Base-by-base conservation (phyloP, 2,113 vertebrate species). In the Pao palembangensis region DNA sequence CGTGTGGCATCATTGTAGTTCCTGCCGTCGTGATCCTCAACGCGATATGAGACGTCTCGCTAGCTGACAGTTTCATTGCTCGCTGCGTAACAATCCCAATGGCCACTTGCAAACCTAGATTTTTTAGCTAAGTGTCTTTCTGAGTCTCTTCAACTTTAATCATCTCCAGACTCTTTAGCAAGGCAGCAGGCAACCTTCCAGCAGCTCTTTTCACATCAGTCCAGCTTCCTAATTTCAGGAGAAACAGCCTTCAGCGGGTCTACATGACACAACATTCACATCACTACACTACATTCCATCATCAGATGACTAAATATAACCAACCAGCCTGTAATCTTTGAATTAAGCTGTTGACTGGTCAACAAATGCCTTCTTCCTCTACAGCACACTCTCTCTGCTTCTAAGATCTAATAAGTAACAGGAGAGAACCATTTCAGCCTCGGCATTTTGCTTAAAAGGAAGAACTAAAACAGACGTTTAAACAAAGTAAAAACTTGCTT, bases 381-480 rank as follows among this genome's bases (percentile, higher is more conserved):
- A 6, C 0, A 31, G 28, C 28, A 31, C 55, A 47, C 23, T 58
- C 51, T 31, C 21, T 1, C 8, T 43, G 61, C 8, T 58, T 58
- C 57, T 55, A 41, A 4, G 14, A 42, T 48, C 21, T 80, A 77
- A 83, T 78, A 78, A 69, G 75, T 73, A 86, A 53, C 80, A 85
- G 78, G 79, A 58, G 75, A 74, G 77, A 63, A 56, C 72, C 49
- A 31, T 57, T 57, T 59, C 38, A 17, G 1, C 34, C 34, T 38
- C 28, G 28, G 28, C 28, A 31, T 28, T 28, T 28, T 28, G 25
- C 25, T 28, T 28, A 28, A 28, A 3, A 28, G 25, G 6, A 28
- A 28, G 25, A 28, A 6, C 3, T 4, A 28, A 28, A 28, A 28
- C 25, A 8, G 31, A 1, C 6, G 2, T 34, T 34, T 8, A 34